Evolutionary conservation across 2,113 vertebrate genomes (phyloP).

Genomic region (Oryzias curvinotus): DNA sequence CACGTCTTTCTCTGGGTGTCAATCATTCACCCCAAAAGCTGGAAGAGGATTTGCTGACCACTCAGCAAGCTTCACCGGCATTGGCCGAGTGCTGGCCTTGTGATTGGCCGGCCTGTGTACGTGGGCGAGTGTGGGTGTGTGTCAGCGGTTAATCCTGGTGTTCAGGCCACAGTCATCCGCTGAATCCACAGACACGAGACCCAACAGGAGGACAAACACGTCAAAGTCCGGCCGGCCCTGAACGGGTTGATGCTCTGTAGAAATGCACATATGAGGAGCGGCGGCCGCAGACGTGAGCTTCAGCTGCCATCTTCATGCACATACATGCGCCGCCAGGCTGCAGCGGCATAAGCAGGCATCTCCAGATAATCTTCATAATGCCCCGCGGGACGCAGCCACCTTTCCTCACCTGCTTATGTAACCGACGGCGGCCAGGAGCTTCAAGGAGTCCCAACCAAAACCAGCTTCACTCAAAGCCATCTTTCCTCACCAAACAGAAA

Average conservation of each 20-base stretch:
- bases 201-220: not conserved
- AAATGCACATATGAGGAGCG: too few relatives aligned
- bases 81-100: slow-evolving; percentile 16
- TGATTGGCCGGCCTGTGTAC: slow-evolving; percentile 26
- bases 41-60: slow-evolving; percentile 12
- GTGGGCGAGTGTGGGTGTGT: slow-evolving; percentile 4
- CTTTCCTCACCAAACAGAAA: not conserved
- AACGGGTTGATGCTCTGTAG: too few relatives aligned
- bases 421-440: slow-evolving; percentile 19
- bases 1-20: slow-evolving; percentile 38
- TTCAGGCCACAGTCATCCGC: slow-evolving; percentile 27
- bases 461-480: not conserved
- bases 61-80: slow-evolving; percentile 19
- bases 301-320: not conserved
- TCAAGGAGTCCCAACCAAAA: not conserved
- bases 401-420: slow-evolving; percentile 8
- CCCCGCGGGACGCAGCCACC: slow-evolving; percentile 2
- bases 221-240: not conserved
- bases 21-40: slow-evolving; percentile 32
- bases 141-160: slow-evolving; percentile 42
- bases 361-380: slow-evolving; percentile 28
- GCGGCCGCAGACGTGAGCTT: not conserved
- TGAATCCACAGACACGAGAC: slow-evolving; percentile 16
- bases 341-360: not conserved
- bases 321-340: not conserved